Conservation (phyloP, 1,140 invertebrate genomes). For the Hestina assimilis region DNA sequence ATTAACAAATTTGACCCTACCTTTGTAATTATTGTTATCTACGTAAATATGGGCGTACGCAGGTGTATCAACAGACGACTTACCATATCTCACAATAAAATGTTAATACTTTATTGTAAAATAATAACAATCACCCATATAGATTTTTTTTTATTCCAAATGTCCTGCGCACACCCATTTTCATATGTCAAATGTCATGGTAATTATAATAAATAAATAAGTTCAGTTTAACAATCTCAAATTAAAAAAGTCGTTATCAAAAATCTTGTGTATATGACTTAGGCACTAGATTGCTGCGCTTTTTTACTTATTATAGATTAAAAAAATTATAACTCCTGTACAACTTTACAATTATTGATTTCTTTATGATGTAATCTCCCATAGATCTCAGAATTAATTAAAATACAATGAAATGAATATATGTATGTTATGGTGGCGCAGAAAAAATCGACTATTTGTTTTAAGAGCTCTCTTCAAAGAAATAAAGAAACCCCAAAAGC, state of each 20-base stretch:
- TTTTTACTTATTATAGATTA: constrained; percentile 15
- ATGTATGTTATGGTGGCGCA: too few species aligned
- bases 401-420: background rate
- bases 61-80: too few species aligned
- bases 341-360: background rate
- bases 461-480: too few species aligned
- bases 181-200: constrained; percentile 25
- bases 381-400: background rate
- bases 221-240: constrained; percentile 19
- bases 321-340: constrained; percentile 12
- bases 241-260: constrained; percentile 24
- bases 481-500: too few species aligned
- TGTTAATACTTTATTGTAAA: too few species aligned
- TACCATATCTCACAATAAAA: too few species aligned
- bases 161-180: too few species aligned
- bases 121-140: too few species aligned
- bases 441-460: too few species aligned
- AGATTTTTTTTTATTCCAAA: too few species aligned
- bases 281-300: constrained; percentile 33
- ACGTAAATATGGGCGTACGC: too few species aligned
- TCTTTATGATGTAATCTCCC: background rate
- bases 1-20: constrained; percentile 1
- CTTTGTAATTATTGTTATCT: background rate
- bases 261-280: constrained; percentile 30
- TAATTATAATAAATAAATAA: constrained; percentile 27